Evolutionary conservation across 2,113 vertebrate genomes (phyloP).

Genomic region (Triplophysa tibetana): DNA sequence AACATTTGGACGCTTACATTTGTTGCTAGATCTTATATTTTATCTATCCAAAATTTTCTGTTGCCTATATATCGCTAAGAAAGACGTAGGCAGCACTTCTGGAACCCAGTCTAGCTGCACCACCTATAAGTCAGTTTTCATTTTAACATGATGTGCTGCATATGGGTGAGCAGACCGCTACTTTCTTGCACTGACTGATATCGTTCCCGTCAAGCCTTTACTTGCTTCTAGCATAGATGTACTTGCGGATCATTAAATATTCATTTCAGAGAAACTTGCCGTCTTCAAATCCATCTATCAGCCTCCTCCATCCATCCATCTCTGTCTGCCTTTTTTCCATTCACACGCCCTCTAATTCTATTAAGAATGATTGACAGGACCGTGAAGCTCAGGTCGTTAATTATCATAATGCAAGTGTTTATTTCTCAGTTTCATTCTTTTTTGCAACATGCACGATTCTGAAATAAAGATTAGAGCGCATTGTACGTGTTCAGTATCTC

Average conservation of each 20-base stretch:
- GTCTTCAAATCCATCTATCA: background rate
- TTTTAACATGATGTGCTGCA: background rate
- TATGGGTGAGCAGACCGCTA: background rate
- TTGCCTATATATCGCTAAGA: too few species aligned
- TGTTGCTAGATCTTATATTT: too few species aligned
- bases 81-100: too few species aligned
- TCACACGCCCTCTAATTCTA: slow-evolving; percentile 32
- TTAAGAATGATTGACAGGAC: slow-evolving; percentile 39
- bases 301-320: slow-evolving; percentile 19
- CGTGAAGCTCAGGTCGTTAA: slow-evolving; percentile 3
- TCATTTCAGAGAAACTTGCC: background rate
- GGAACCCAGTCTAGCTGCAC: too few species aligned
- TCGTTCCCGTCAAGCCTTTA: too few species aligned
- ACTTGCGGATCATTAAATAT: background rate
- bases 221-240: background rate
- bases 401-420: background rate
- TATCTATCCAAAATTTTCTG: too few species aligned
- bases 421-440: background rate
- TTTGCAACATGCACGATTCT: background rate
- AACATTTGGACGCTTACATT: too few species aligned
- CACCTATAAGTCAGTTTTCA: too few species aligned
- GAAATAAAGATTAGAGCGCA: slow-evolving; percentile 12
- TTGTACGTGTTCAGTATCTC: background rate
- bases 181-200: too few species aligned
- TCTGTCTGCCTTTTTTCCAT: slow-evolving; percentile 7